A percentile compares a stretch with the other conserved stretches of the same genome.
These are phyloP conservation scores for Oasisia sp. DNA, from an alignment of 2,888 invertebrate species.

Conservation along the genomic window DNA sequence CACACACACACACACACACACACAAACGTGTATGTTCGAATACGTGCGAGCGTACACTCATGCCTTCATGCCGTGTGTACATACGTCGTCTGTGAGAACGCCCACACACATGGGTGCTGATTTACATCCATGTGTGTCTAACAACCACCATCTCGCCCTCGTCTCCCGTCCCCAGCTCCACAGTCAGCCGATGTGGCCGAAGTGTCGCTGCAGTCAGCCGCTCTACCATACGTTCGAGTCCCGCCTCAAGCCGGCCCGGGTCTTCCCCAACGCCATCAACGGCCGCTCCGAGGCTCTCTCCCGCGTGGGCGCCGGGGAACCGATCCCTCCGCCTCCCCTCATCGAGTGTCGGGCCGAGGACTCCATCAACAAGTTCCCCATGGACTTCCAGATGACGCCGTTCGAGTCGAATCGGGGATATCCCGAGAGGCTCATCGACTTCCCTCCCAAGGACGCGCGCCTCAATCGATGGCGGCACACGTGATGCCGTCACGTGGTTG, in stretches of 20 bases:
- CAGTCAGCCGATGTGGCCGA: neutral
- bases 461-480: constrained; percentile 6
- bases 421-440: neutral
- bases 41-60: neutral
- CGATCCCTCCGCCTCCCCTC: neutral
- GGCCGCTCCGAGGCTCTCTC: neutral
- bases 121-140: neutral
- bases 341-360: neutral
- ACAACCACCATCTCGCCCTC: neutral
- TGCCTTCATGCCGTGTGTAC: neutral
- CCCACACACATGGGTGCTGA: neutral
- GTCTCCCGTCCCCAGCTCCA: neutral
- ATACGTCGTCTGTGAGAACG: neutral
- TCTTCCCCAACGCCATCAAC: neutral
- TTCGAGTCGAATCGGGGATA: neutral
- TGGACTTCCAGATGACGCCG: neutral
- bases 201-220: neutral
- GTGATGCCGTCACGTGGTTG: neutral
- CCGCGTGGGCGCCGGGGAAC: neutral
- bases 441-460: neutral
- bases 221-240: neutral
- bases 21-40: too few relatives aligned
- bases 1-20: too few relatives aligned
- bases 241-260: neutral
- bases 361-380: neutral